Evolutionary conservation across 2,888 invertebrate species (phyloP), one percentile per base, ranked within the genome.

Genomic region (Onthophagus sagittarius): DNA sequence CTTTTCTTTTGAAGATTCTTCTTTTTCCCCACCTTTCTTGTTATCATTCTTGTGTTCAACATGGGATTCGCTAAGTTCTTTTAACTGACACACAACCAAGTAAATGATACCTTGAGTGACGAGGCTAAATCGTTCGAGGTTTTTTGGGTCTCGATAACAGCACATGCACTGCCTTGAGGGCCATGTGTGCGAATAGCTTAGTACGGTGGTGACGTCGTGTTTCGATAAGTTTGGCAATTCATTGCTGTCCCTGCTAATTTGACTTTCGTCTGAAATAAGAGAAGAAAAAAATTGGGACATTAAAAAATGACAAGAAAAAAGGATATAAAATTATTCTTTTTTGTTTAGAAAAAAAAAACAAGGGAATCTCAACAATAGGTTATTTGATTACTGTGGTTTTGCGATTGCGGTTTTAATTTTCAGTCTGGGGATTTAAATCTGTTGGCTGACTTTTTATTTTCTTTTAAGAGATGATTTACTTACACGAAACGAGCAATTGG

Each of bases 131-230:
- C 95, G 90, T 83, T 97, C 97, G 86, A 95, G 94, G 86, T 97
- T 97, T 86, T 96, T 96, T 74, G 92, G 90, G 87, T 97, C 97
- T 80, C 96, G 90, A 86, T 95, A 97, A 86, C 96, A 94, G 86
- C 97, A 97, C 93, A 96, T 95, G 84, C 97, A 97, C 88, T 97
- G 97, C 84, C 96, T 92, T 86, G 95, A 93, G 77, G 94, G 93
- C 96, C 96, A 96, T 80, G 94, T 91, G 84, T 95, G 92, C 81
- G 95, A 93, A 86, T 95, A 96, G 81, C 93, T 90, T 82, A 94
- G 90, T 77, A 95, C 91, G 79, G 90, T 91, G 85, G 95, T 93
- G 78, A 96, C 90, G 87, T 96, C 96, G 84, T 91, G 90, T 85
- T 92, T 92, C 83, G 89, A 91, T 84, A 94, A 88, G 80, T 89